Percentiles rank a stretch among this genome's conserved stretches.
Evolutionary conservation across 1,140 invertebrate genomes (phyloP).

Genomic region (Aplysia californica): DNA sequence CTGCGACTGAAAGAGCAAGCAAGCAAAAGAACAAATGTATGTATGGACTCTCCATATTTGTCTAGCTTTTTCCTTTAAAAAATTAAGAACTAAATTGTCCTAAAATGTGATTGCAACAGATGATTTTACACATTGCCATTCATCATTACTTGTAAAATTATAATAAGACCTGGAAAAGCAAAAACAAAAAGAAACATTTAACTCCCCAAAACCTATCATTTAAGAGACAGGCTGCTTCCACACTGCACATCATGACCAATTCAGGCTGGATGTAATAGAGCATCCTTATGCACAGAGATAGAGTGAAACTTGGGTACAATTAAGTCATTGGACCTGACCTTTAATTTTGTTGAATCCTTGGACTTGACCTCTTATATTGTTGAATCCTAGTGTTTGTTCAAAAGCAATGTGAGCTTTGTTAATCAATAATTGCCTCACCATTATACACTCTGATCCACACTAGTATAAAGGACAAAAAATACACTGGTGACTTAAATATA

Average conservation of each 20-base stretch:
- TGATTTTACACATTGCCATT: too few relatives aligned
- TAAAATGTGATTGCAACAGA: background rate
- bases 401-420: background rate
- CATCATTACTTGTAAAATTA: too few relatives aligned
- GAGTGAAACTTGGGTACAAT: too few relatives aligned
- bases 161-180: too few relatives aligned
- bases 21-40: background rate
- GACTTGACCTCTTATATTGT: background rate
- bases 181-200: background rate
- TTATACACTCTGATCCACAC: background rate
- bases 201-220: background rate
- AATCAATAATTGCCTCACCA: background rate
- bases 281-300: too few relatives aligned
- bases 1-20: conserved; percentile 47
- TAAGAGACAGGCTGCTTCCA: too few relatives aligned
- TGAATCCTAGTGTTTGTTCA: background rate
- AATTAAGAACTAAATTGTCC: background rate
- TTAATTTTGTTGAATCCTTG: too few relatives aligned
- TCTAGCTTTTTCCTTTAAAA: background rate
- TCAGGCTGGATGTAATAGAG: too few relatives aligned
- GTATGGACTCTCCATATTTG: background rate
- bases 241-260: too few relatives aligned
- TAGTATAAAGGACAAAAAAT: background rate
- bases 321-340: too few relatives aligned
- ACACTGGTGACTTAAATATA: too few relatives aligned